These are phyloP conservation scores for Turnix velox DNA, from an alignment of 2,113 vertebrate genomes.

Conservation along the genomic window DNA sequence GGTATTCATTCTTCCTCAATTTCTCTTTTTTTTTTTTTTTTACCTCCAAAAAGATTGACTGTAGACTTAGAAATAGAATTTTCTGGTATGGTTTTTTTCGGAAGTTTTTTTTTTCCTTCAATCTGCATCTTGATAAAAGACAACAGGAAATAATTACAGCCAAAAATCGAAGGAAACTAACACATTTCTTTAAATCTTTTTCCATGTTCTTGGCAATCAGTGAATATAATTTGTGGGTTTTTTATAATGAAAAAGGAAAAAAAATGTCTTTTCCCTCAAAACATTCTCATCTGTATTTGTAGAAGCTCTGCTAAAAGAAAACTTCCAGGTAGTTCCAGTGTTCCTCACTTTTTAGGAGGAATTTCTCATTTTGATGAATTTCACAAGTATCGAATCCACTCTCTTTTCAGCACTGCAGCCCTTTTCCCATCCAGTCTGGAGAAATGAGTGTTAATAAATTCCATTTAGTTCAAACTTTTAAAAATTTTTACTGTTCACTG, in stretches of 20 bases:
- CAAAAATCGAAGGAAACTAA: neutral
- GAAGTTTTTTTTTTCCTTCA: neutral
- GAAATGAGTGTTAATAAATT: rapidly evolving
- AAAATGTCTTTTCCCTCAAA: neutral
- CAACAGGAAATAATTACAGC: neutral
- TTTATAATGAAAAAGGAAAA: neutral
- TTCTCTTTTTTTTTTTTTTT: neutral
- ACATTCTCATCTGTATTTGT: neutral
- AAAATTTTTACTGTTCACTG: neutral
- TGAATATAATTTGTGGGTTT: neutral
- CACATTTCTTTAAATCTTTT: neutral
- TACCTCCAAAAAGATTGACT: neutral
- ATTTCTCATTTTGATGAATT: rapidly evolving
- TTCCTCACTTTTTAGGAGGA: neutral
- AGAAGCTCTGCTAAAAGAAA: neutral
- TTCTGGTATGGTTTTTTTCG: neutral
- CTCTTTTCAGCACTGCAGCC: neutral
- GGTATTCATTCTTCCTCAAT: neutral
- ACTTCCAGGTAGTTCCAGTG: neutral
- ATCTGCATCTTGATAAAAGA: neutral
- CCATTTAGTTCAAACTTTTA: neutral
- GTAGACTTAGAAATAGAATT: neutral
- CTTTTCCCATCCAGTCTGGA: neutral
- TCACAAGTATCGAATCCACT: neutral
- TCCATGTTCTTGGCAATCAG: neutral